Evolutionary conservation across 2,797 vertebrate genomes (phyloP), one percentile per base, ranked within the genome.

Genomic region (Leptodactylus fallax): DNA sequence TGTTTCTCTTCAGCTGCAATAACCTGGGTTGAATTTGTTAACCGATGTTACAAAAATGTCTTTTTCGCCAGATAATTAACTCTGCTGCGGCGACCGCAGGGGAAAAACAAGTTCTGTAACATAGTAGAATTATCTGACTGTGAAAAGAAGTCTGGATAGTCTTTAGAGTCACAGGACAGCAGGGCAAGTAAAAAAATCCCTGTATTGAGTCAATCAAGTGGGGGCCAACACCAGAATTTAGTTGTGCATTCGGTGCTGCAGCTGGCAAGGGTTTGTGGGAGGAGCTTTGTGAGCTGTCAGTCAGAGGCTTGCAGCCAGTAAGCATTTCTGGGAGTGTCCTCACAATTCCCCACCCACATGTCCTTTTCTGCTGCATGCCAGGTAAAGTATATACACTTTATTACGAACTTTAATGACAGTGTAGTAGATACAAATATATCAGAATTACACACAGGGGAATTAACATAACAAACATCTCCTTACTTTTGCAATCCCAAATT

Each of bases 21-120:
- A 51, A 74, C 71, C 71, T 51, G 71, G 47, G 71, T 51, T 74
- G 71, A 74, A 74, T 51, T 74, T 74, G 45, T 74, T 74, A 51
- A 74, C 71, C 9, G 71, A 49, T 51, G 71, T 74, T 74, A 51
- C 71, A 49, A 74, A 74, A 74, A 74, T n/a, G 71, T 49, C 19
- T 49, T 74, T 74, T 74, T 6, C 17, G 17, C 17, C 3, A 74
- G 71, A 74, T 74, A 74, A 74, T 74, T 21, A 51, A 74, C 67
- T 36, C 65, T 45, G 67, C 67, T 25, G 6, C 10, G 47, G 19
- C 45, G 14, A 49, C 71, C n/a, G 21, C 10, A 0, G 71, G 6
- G 1, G 71, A 16, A 74, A 74, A 74, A 51, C 71, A 49, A 51
- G 19, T 13, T 74, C 17, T 49, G 45, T 45, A 51, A 74, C 19